phyloP scores from a whole-genome alignment of 2,888 invertebrate genomes.

The Oasisia sp. region DNA sequence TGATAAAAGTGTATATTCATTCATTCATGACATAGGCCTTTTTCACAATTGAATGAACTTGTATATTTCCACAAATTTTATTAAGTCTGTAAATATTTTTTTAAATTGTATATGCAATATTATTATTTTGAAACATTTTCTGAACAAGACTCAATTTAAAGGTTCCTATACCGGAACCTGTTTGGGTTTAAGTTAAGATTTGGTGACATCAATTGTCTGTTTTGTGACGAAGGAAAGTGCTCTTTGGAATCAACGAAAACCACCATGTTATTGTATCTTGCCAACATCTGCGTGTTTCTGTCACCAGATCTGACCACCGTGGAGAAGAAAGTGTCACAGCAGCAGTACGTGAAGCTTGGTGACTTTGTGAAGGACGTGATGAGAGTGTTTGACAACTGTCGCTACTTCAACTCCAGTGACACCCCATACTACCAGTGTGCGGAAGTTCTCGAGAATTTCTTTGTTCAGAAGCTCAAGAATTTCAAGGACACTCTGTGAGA shows the following conservation, averaged over 20 bases:
- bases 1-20: too few relatives aligned
- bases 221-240: too few relatives aligned
- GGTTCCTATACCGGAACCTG: not conserved
- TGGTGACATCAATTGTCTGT: too few relatives aligned
- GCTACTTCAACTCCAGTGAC: conserved; percentile 95
- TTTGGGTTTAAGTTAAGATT: not conserved
- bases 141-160: not conserved
- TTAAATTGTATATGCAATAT: not conserved
- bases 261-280: not conserved
- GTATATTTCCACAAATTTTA: too few relatives aligned
- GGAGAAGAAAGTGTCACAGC: conserved; percentile 80
- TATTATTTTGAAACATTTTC: not conserved
- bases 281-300: not conserved
- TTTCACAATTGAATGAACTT: too few relatives aligned
- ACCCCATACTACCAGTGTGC: conserved; percentile 97
- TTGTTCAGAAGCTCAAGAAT: conserved; percentile 67
- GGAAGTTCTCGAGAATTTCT: conserved; percentile 92
- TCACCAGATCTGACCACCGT: conserved; percentile 90
- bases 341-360: conserved; percentile 85
- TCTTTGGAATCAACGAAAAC: too few relatives aligned
- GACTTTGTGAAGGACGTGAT: conserved; percentile 98
- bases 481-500: conserved; percentile 30
- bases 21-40: too few relatives aligned
- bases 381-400: conserved; percentile 98
- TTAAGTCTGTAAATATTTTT: too few relatives aligned